These are phyloP conservation scores for Pyrrhia umbra DNA, from an alignment of 2,888 invertebrate genomes.

Conservation along the genomic window DNA sequence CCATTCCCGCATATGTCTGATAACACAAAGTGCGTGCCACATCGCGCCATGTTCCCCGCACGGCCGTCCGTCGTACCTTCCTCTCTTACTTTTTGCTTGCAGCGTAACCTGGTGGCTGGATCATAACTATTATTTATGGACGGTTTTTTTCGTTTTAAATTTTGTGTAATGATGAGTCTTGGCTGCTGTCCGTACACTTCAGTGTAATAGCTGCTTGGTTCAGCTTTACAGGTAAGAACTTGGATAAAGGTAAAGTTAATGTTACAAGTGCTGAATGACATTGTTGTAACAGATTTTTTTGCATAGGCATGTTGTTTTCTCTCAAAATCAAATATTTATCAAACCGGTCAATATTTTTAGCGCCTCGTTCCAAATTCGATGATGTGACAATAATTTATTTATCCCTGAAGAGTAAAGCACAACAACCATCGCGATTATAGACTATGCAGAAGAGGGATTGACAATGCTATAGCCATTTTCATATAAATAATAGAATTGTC, in stretches of 20 bases:
- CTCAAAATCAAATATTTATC: too few relatives aligned
- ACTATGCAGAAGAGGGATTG: too few relatives aligned
- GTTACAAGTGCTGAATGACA: conserved; percentile 8
- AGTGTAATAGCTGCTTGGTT: conserved; percentile 59
- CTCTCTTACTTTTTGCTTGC: conserved; percentile 72
- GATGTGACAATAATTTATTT: too few relatives aligned
- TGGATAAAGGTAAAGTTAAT: conserved; percentile 34
- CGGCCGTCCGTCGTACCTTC: conserved; percentile 42
- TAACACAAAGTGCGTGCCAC: conserved; percentile 50
- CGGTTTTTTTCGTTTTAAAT: conserved; percentile 84
- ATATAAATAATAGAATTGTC: conserved; percentile 1
- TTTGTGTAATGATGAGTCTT: conserved; percentile 79
- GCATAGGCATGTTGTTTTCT: too few relatives aligned
- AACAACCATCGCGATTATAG: too few relatives aligned
- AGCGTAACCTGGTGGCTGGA: conserved; percentile 82
- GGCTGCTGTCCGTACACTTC: conserved; percentile 66
- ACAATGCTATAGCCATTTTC: conserved; percentile 5
- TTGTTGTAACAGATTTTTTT: conserved; percentile 1
- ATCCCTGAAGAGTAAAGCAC: too few relatives aligned
- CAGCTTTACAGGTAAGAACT: conserved; percentile 33
- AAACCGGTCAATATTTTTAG: too few relatives aligned
- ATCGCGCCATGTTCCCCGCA: conserved; percentile 14
- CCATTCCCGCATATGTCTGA: conserved; percentile 32
- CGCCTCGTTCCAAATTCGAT: too few relatives aligned
- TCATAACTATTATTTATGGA: conserved; percentile 84